These are phyloP conservation scores for Dallia pectoralis DNA, from an alignment of 2,797 vertebrate species.

Conservation along the genomic window DNA sequence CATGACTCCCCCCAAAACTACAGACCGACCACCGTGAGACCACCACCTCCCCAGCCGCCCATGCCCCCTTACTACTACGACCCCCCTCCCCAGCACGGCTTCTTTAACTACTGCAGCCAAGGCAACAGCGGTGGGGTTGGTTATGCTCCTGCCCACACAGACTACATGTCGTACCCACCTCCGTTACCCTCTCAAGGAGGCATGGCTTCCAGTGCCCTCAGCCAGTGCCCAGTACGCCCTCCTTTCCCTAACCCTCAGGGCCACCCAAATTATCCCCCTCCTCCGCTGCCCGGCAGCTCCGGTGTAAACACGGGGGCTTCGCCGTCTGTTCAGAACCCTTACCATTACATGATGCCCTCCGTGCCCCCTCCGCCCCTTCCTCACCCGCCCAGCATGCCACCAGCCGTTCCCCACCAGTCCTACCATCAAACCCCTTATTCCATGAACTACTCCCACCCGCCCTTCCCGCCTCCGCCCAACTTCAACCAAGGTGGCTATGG, in stretches of 20 bases:
- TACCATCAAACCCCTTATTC: slow-evolving; percentile 86
- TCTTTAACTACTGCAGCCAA: slow-evolving; percentile 74
- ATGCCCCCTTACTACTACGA: slow-evolving; percentile 83
- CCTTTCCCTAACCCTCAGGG: slow-evolving; percentile 81
- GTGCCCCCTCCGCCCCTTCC: slow-evolving; percentile 81
- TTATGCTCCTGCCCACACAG: slow-evolving; percentile 82
- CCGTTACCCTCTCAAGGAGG: slow-evolving; percentile 73
- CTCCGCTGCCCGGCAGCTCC: slow-evolving; percentile 75
- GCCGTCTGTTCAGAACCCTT: slow-evolving; percentile 76
- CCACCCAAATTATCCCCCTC: slow-evolving; percentile 87
- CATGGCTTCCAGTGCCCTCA: slow-evolving; percentile 63
- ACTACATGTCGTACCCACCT: slow-evolving; percentile 87
- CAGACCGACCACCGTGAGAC: slow-evolving; percentile 77
- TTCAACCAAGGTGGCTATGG: slow-evolving; percentile 64
- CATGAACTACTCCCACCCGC: slow-evolving; percentile 82
- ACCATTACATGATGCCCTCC: slow-evolving; percentile 85
- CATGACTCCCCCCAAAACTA: slow-evolving; percentile 80
- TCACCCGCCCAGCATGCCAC: slow-evolving; percentile 73
- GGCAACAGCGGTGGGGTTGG: slow-evolving; percentile 55
- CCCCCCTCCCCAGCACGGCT: slow-evolving; percentile 67
- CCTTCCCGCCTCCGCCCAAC: slow-evolving; percentile 77
- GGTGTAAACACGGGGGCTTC: slow-evolving; percentile 64
- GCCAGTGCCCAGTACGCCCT: slow-evolving; percentile 80
- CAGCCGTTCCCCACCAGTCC: slow-evolving; percentile 76
- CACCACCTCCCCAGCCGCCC: slow-evolving; percentile 81